Evolutionary conservation across 2,113 vertebrate genomes (phyloP).

Genomic region (Clarias gariepinus): DNA sequence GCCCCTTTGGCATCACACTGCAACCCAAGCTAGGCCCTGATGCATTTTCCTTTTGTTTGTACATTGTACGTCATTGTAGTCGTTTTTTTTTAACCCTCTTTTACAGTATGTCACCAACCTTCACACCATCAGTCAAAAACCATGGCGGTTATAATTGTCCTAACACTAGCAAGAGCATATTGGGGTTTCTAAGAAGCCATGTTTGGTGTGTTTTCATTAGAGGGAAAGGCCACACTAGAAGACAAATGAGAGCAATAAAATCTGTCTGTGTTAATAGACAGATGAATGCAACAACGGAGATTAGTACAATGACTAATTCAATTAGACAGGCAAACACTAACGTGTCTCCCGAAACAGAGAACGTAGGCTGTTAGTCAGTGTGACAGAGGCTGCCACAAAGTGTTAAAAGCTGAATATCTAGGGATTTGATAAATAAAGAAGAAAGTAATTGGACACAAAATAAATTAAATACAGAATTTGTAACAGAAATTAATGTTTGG

Average conservation of each 20-base stretch:
- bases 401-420: not conserved
- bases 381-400: not conserved
- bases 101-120: not conserved
- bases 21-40: not conserved
- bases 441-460: not conserved
- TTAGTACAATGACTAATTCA: slow-evolving; percentile 21
- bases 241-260: slow-evolving; percentile 26
- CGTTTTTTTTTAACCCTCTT: not conserved
- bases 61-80: not conserved
- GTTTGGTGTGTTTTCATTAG: slow-evolving; percentile 17
- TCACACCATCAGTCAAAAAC: not conserved
- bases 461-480: not conserved
- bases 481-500: not conserved
- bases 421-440: not conserved
- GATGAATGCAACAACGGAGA: not conserved
- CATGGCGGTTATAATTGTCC: not conserved
- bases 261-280: slow-evolving; percentile 12
- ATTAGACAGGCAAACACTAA: slow-evolving; percentile 2
- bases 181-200: not conserved
- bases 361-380: not conserved
- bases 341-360: slow-evolving; percentile 1
- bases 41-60: too few species aligned
- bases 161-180: not conserved
- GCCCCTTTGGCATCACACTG: not conserved
- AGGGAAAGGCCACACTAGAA: slow-evolving; percentile 19